Percentiles rank a stretch among this genome's conserved stretches.
These are phyloP conservation scores for Leptobrachium ailaonicum DNA, from an alignment of 2,113 vertebrate genomes.

Conservation along the genomic window DNA sequence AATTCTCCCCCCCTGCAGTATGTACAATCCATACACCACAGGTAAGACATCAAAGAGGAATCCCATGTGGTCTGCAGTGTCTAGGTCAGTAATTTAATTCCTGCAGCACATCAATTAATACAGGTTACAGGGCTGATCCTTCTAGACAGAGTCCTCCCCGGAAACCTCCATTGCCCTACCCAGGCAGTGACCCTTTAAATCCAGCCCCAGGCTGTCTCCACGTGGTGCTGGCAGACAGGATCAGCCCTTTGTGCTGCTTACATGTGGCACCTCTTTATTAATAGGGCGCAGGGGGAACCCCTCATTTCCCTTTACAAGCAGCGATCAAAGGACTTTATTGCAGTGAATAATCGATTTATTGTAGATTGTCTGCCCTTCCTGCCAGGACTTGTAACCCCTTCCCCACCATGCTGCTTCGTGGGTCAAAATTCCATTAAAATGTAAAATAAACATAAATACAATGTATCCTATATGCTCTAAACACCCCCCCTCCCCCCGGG, in stretches of 20 bases:
- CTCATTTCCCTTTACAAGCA: too few relatives aligned
- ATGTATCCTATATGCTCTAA: too few relatives aligned
- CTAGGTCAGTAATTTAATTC: too few relatives aligned
- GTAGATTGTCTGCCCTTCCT: conserved; percentile 26
- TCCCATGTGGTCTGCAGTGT: too few relatives aligned
- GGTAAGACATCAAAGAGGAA: too few relatives aligned
- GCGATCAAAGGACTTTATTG: too few relatives aligned
- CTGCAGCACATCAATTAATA: too few relatives aligned
- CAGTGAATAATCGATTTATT: too few relatives aligned
- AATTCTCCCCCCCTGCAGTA: too few relatives aligned
- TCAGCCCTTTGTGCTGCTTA: conserved; percentile 6
- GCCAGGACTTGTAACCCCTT: neutral
- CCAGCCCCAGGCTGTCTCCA: neutral
- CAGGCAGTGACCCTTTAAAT: neutral
- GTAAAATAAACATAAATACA: neutral
- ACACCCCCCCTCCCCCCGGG: neutral
- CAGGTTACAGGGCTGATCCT: too few relatives aligned
- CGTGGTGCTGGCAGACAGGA: neutral
- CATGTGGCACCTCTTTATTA: conserved; percentile 17
- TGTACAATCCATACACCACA: too few relatives aligned
- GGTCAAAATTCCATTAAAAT: neutral
- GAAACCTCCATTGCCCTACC: neutral
- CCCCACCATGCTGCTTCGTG: neutral
- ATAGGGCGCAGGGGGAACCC: neutral
- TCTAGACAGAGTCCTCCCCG: neutral